Conservation (phyloP, 2,888 invertebrate genomes). For the Eristalis intricaria region DNA sequence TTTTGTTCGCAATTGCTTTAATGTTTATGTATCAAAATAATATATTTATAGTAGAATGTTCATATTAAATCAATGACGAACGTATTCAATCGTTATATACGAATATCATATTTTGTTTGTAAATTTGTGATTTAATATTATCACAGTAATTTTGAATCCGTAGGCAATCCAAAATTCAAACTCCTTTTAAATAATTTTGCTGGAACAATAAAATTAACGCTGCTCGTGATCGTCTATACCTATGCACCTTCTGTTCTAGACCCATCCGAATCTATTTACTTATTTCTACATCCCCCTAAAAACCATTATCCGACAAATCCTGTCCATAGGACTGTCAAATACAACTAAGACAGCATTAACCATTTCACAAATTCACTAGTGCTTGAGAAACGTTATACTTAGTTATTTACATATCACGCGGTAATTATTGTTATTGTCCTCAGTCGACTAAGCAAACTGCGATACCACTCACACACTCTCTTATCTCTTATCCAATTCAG, state of each 20-base stretch:
- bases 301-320: neutral
- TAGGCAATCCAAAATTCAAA: no score
- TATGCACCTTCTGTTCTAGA: neutral
- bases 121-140: no score
- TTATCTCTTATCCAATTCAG: slow-evolving; percentile 41
- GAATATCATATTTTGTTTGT: no score
- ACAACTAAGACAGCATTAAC: slow-evolving; percentile 46
- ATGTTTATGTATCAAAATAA: no score
- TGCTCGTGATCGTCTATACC: neutral
- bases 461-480: neutral
- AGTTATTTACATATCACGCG: slow-evolving; percentile 55
- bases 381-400: slow-evolving; percentile 34
- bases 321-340: neutral
- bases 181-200: neutral
- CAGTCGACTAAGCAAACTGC: slow-evolving; percentile 13
- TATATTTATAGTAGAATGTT: no score
- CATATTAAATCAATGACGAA: no score
- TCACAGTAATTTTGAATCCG: no score
- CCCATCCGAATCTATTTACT: slow-evolving; percentile 13
- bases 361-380: slow-evolving; percentile 57
- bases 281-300: slow-evolving; percentile 2
- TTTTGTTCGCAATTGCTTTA: no score
- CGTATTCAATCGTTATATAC: no score
- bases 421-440: slow-evolving; percentile 59
- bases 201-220: neutral